Base-by-base conservation (phyloP, 2,888 invertebrate species). In the Ichneumoninae sp. region DNA sequence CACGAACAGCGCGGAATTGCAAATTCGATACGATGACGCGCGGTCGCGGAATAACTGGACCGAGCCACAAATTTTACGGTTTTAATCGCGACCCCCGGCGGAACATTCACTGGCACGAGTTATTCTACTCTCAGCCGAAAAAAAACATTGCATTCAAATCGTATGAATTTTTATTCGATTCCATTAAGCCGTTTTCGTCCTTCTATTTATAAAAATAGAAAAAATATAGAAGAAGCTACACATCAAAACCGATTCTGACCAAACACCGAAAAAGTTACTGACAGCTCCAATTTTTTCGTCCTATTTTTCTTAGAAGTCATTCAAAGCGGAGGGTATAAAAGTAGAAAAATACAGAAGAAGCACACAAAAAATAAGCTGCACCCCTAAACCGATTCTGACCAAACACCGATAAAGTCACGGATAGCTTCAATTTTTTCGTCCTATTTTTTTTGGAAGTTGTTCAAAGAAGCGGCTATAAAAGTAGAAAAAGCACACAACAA, bases 1-100 rank as follows among this genome's bases (percentile, higher is more conserved):
- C 57, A 57, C 57, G 26, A 57, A 57, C 26, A 57, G 26, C 57
- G 30, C 19, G 54, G 70, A 83, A 83, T 83, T 79, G 79, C 79
- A 70, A 74, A 83, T 75, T 65, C 75, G 69, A 30, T 65, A 66
- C 50, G 60, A 68, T 36, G 57, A 4, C 4, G 68, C 47, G 78
- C 52, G 50, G 40, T 68, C 30, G 60, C 26, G 30, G 57, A 52
- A 52, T 57, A 30, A 19, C 50, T 22, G 63, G 22, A 44, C 44
- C 63, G 54, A 69, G 54, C 66, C 71, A 66, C 66, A 79, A 68
- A 83, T 76, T 76, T 44, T 26, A 26, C 68, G 50, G 65, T 36
- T 75, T 80, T 66, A 47, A 71, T 68, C 71, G 44, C 63, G 47
- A 71, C 19, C 54, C 8, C 71, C 52, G 52, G 36, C 22, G 73